Evolutionary conservation across 2,888 invertebrate species (phyloP), one percentile per base, ranked within the genome.

Genomic region (Seira musarum): DNA sequence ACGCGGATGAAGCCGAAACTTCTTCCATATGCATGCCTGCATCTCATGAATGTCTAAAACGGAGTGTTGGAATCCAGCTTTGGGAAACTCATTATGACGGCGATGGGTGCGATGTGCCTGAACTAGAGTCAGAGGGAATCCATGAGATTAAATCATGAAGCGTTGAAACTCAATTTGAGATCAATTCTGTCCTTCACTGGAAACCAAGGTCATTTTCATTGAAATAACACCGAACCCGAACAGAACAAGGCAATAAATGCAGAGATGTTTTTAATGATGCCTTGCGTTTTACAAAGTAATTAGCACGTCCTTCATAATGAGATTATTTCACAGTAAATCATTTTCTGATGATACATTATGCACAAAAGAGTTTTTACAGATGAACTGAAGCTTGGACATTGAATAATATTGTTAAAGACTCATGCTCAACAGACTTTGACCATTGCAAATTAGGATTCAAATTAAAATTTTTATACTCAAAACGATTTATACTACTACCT

Each of bases 291-390:
- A 3, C 17, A 15, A 2, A 49, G 49, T 49, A 49, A 49, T 49
- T 49, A 49, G 49, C 49, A 49, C 49, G 49, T 49, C 49, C 13
- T 13, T 15, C 17, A n/a, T 49, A 49, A 49, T 49, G 49, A 49
- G 49, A 49, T 49, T 49, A 49, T 13, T 49, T n/a, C 3, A 15
- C 49, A 8, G 3, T 13, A 49, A 49, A 49, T 49, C 15, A 13
- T n/a, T 49, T 49, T 49, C 15, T n/a, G 49, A 49, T 49, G 49
- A 49, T 49, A 49, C 3, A 49, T 49, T n/a, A 49, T 49, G 49
- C 49, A 49, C 15, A n/a, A 13, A 13, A 40, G 40, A 13, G 13
- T 40, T 40, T 40, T 40, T 13, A 5, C 40, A 13, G 17, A 49
- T 8, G 17, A 49, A 49, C 49, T 13, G n/a, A n/a, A n/a, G 15